These are phyloP conservation scores for Glandiceps talaboti DNA, from an alignment of 53 echinoderm and acorn worm species.

Conservation along the genomic window DNA sequence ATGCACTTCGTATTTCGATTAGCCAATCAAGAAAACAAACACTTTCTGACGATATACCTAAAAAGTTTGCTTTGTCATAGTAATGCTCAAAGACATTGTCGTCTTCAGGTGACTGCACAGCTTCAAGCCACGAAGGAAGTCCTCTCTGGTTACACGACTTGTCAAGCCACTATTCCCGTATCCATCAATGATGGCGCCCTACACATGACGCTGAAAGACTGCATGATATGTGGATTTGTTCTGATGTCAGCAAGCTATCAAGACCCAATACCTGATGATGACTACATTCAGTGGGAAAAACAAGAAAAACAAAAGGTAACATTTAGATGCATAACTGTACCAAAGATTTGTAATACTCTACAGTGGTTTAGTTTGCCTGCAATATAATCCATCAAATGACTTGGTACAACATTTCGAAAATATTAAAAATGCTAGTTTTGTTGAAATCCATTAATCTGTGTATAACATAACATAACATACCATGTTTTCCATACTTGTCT, in stretches of 20 bases:
- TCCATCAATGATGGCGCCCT: slow-evolving; percentile 6
- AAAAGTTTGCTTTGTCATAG: too few species aligned
- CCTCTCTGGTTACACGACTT: slow-evolving; percentile 31
- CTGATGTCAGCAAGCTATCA: slow-evolving; percentile 19
- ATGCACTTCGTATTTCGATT: too few species aligned
- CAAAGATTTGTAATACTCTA: too few species aligned
- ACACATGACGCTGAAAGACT: slow-evolving; percentile 11
- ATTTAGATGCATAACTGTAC: too few species aligned
- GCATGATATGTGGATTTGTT: slow-evolving; percentile 3
- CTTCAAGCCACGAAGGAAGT: slow-evolving; percentile 18
- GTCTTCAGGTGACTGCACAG: slow-evolving; percentile 19
- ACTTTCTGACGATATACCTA: too few species aligned
- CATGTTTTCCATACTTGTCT: too few species aligned
- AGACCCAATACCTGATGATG: slow-evolving; percentile 16
- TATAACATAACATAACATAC: too few species aligned
- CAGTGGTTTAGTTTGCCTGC: too few species aligned
- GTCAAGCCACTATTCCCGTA: slow-evolving; percentile 28
- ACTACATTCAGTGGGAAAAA: slow-evolving; percentile 26
- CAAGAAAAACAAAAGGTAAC: slow-evolving; percentile 48
- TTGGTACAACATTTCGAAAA: too few species aligned
- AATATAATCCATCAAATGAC: too few species aligned
- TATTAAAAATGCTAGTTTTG: background rate
- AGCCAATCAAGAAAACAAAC: too few species aligned
- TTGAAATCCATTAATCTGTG: background rate
- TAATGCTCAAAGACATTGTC: too few species aligned